These are phyloP conservation scores for Clarias magur DNA, from an alignment of 2,113 vertebrate species.

Conservation along the genomic window DNA sequence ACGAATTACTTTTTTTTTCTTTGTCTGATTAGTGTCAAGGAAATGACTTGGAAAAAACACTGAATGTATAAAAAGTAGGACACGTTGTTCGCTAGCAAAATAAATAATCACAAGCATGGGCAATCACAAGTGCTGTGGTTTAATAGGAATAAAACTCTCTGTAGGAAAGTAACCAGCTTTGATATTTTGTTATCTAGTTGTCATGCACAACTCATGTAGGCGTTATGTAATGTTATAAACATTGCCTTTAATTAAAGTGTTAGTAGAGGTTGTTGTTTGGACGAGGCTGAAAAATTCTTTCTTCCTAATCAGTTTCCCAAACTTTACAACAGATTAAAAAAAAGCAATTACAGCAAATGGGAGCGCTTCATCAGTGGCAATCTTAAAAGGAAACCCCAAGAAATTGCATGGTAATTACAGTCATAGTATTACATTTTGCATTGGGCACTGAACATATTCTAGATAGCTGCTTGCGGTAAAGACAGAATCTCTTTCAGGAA, in stretches of 20 bases:
- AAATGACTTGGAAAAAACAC: too few species aligned
- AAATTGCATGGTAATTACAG: slow-evolving; percentile 1
- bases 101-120: too few species aligned
- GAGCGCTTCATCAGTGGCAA: slow-evolving; percentile 12
- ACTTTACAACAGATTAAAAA: slow-evolving; percentile 22
- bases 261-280: background rate
- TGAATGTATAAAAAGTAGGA: too few species aligned
- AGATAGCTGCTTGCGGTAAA: background rate
- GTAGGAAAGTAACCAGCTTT: background rate
- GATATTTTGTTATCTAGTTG: background rate
- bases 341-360: background rate
- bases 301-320: background rate
- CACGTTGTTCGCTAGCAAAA: too few species aligned
- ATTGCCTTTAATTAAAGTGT: background rate
- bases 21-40: too few species aligned
- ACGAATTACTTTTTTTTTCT: too few species aligned
- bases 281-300: background rate
- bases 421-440: background rate
- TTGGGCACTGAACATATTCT: background rate
- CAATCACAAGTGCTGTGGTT: background rate
- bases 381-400: slow-evolving; percentile 21
- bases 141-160: background rate
- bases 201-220: background rate
- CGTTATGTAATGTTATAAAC: background rate
- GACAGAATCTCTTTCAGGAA: background rate